phyloP scores from a whole-genome alignment of 2,797 vertebrate genomes.

The Anabacerthia variegaticeps region DNA sequence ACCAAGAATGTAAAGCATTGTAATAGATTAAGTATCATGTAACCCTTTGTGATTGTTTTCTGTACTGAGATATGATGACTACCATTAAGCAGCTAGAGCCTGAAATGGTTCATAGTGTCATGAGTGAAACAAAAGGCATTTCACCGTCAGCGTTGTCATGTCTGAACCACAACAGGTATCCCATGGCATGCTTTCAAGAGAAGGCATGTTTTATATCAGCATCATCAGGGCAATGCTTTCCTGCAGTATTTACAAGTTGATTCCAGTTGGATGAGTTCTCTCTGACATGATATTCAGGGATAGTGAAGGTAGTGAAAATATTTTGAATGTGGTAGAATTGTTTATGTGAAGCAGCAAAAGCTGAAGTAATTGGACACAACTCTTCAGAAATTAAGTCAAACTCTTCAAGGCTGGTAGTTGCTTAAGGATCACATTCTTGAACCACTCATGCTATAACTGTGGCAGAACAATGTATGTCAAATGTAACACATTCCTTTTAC shows the following conservation, averaged over 20 bases:
- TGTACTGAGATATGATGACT: neutral
- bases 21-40: constrained; percentile 34
- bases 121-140: constrained; percentile 24
- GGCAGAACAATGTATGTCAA: neutral
- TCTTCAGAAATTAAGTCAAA: constrained; percentile 10
- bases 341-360: neutral
- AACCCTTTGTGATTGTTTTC: constrained; percentile 22
- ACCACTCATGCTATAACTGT: neutral
- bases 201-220: neutral
- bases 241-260: neutral
- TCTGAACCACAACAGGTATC: neutral
- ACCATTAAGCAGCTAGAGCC: constrained; percentile 6
- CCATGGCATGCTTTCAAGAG: neutral
- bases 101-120: neutral
- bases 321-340: neutral
- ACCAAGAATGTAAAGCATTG: constrained; percentile 28
- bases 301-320: neutral
- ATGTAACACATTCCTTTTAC: neutral
- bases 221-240: neutral
- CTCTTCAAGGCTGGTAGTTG: neutral
- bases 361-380: constrained; percentile 3
- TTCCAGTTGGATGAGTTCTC: neutral
- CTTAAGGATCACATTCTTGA: neutral
- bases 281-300: neutral
- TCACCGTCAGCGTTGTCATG: neutral